A percentile compares a stretch with the other conserved stretches of the same genome.
Conservation (phyloP, 2,797 vertebrate genomes). For the Mallotus villosus region DNA sequence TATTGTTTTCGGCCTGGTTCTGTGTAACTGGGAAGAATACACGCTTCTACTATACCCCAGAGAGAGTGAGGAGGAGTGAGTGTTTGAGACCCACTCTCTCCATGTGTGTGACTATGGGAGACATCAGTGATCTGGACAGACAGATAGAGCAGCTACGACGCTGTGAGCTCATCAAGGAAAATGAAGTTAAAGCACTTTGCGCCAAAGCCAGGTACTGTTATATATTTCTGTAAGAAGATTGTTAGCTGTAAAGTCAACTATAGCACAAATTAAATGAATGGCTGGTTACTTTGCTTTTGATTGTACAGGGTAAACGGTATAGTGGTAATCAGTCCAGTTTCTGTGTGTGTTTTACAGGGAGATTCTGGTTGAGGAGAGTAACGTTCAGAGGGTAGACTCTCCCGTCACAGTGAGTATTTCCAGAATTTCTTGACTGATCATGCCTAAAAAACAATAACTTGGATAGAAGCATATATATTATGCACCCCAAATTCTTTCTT, state of each 20-base stretch:
- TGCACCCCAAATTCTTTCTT: background rate
- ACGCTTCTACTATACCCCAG: conserved; percentile 5
- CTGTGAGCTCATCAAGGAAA: conserved; percentile 96
- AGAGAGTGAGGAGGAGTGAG: conserved; percentile 26
- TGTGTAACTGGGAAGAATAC: background rate
- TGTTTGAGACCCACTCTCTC: conserved; percentile 40
- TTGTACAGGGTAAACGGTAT: no score
- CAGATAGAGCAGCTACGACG: conserved; percentile 93
- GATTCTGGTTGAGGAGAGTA: conserved; percentile 94
- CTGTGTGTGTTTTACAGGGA: conserved; percentile 77
- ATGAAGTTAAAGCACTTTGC: conserved; percentile 93
- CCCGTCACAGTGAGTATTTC: conserved; percentile 86
- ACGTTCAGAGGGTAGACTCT: conserved; percentile 93
- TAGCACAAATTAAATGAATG: background rate
- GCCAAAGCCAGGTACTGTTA: conserved; percentile 87
- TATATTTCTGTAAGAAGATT: background rate
- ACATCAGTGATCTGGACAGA: conserved; percentile 93
- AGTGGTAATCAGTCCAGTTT: background rate
- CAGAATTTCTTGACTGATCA: background rate
- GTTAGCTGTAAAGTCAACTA: no score
- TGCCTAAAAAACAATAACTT: background rate
- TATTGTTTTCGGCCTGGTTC: no score
- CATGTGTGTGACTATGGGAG: conserved; percentile 86
- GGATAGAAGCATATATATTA: background rate
- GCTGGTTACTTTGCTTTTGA: background rate